Evolutionary conservation across 2,888 invertebrate species (phyloP).

Genomic region (Pardosa pseudoannulata): DNA sequence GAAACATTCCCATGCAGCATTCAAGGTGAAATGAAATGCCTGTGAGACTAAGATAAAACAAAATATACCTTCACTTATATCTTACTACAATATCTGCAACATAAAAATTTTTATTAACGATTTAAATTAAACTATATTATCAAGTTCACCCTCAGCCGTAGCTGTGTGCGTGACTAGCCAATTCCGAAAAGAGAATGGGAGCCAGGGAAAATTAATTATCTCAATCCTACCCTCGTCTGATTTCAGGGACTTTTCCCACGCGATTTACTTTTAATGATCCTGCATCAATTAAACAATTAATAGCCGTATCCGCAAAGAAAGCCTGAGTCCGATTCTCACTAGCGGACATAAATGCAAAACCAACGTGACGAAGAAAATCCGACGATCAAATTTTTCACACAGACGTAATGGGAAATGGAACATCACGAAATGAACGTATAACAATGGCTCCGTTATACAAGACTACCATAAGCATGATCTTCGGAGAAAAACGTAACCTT

Average conservation of each 20-base stretch:
- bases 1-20: too few relatives aligned
- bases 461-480: background rate
- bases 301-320: background rate
- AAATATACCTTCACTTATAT: too few relatives aligned
- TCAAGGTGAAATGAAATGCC: too few relatives aligned
- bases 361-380: background rate
- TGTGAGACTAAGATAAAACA: too few relatives aligned
- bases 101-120: too few relatives aligned
- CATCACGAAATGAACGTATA: background rate
- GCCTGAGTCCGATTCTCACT: background rate
- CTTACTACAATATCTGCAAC: too few relatives aligned
- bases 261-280: background rate
- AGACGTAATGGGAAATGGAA: background rate
- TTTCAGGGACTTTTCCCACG: conserved; percentile 16
- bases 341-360: background rate
- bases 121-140: too few relatives aligned
- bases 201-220: background rate
- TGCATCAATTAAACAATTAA: conserved; percentile 27
- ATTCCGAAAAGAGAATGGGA: too few relatives aligned
- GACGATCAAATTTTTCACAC: background rate
- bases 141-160: too few relatives aligned
- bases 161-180: too few relatives aligned
- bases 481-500: conserved; percentile 11
- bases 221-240: background rate
- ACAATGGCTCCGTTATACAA: conserved; percentile 60